Evolutionary conservation across 2,888 invertebrate species (phyloP), one percentile per base, ranked within the genome.

Genomic region (Aelia acuminata): DNA sequence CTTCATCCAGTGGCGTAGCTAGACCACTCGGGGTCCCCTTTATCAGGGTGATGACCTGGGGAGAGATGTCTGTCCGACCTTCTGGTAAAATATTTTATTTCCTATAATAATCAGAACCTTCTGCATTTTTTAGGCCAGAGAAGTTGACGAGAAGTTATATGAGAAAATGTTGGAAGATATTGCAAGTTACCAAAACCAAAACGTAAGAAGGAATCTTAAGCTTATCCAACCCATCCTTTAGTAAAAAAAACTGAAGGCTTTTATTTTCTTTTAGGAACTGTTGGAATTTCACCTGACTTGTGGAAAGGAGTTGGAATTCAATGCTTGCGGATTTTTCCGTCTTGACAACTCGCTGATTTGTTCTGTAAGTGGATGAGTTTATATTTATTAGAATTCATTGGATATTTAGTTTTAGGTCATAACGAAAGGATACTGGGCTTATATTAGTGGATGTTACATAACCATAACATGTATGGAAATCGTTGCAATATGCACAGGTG

Each of bases 291-390:
- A 87, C 26, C 35, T 87, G 47, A 75, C 39, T 43, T 26, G 48
- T 26, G 39, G 48, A 1, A 87, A 35, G 35, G 87, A 87, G 11
- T 48, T 87, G 26, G 31, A 47, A 31, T 87, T 87, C 49, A n/a
- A 39, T 48, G 87, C 75, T 15, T 87, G 87, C 48, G 87, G 87
- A 63, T 70, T 87, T 35, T 87, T 87, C 35, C 35, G 15, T 26
- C 20, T 87, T 26, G 87, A 87, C 47, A 87, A 87, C 22, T 87
- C 87, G 1, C 87, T 75, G 5, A 49, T 87, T 22, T 87, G 87
- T 75, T 87, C 87, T n/a, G 87, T 70, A 75, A 87, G 87, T 70
- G 18, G 5, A 3, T 15, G 13, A 57, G 26, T 31, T 57, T 26
- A 13, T 57, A 53, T 20, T 8, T 53, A 53, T 10, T n/a, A 53